Percentiles rank a stretch among this genome's conserved stretches.
These are phyloP conservation scores for Solen grandis DNA, from an alignment of 1,140 invertebrate species.

Conservation along the genomic window DNA sequence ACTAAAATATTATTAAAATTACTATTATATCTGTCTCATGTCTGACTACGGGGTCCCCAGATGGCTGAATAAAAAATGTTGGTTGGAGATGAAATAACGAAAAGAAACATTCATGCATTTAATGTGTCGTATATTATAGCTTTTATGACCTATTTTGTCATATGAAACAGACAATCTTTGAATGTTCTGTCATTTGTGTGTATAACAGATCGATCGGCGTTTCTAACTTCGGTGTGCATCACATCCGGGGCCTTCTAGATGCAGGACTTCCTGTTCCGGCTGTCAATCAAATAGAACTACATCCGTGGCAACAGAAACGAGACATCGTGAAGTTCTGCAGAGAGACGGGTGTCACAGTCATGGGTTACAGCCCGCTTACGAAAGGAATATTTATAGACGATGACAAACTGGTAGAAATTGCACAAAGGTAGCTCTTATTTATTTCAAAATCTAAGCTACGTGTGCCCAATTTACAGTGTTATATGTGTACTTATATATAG, in stretches of 20 bases:
- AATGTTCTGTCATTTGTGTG: neutral
- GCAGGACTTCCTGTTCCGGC: constrained; percentile 67
- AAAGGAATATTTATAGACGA: constrained; percentile 65
- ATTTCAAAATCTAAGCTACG: no score
- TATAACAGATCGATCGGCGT: constrained; percentile 73
- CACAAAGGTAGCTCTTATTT: constrained; percentile 57
- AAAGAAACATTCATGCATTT: neutral
- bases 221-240: constrained; percentile 75
- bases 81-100: neutral
- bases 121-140: no score
- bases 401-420: constrained; percentile 56
- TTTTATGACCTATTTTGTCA: neutral
- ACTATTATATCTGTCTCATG: neutral
- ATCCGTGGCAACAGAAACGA: constrained; percentile 67
- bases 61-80: neutral
- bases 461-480: no score
- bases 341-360: constrained; percentile 67
- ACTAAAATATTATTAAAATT: no score
- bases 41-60: neutral
- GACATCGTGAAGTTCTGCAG: constrained; percentile 71
- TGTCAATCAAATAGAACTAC: constrained; percentile 77
- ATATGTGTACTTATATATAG: no score
- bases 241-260: constrained; percentile 67
- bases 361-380: constrained; percentile 75
- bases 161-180: neutral